A percentile compares a stretch with the other conserved stretches of the same genome.
Conservation (phyloP, 92 coral and sea anemone species). For the Epizoanthus stellaris region DNA sequence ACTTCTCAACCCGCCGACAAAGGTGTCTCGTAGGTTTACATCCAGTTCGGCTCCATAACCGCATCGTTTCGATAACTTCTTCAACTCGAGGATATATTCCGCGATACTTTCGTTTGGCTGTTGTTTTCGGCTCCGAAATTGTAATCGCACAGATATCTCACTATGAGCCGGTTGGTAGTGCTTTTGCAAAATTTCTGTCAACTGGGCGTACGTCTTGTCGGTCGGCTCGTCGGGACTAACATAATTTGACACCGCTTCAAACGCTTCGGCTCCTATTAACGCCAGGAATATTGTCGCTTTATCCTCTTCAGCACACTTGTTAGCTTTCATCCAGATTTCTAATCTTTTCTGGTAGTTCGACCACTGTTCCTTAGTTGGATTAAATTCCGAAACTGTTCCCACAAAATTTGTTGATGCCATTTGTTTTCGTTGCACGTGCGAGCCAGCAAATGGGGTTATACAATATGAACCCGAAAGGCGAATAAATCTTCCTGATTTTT, state of each 20-base stretch:
- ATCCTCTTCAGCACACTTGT: constrained; percentile 29
- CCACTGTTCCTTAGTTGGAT: constrained; percentile 42
- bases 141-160: constrained; percentile 30
- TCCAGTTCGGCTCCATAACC: constrained; percentile 24
- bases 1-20: constrained; percentile 47
- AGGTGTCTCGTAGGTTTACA: constrained; percentile 31
- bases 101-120: constrained; percentile 18
- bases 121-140: constrained; percentile 33
- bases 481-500: background rate
- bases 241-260: constrained; percentile 24
- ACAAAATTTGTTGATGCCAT: constrained; percentile 44
- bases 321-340: constrained; percentile 34
- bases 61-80: constrained; percentile 34
- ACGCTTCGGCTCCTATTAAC: constrained; percentile 32
- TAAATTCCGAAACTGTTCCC: constrained; percentile 31
- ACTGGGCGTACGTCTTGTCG: constrained; percentile 3
- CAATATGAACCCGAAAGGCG: background rate
- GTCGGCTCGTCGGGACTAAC: constrained; percentile 30
- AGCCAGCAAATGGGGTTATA: background rate
- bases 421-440: constrained; percentile 20
- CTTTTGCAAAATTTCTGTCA: constrained; percentile 24
- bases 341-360: constrained; percentile 36
- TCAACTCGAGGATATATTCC: constrained; percentile 21
- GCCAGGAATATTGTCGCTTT: constrained; percentile 20
- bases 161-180: constrained; percentile 39